Evolutionary conservation across 37 sponge, comb jelly and placozoan species (phyloP).

Genomic region (Halichondria panicea): DNA sequence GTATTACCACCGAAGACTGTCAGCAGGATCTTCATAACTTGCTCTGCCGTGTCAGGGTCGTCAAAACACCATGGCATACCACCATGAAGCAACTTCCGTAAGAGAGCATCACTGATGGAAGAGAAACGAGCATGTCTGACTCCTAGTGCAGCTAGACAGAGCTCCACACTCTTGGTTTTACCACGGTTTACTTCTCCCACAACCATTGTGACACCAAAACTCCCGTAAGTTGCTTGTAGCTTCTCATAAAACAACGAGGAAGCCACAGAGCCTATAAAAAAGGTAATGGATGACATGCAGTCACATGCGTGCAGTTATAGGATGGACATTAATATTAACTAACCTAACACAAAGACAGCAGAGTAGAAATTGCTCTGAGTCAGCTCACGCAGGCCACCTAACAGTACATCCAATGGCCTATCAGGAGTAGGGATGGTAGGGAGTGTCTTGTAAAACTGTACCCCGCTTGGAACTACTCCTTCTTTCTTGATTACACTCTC

Average conservation of each 20-base stretch:
- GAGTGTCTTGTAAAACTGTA: not conserved
- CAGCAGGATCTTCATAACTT: not conserved
- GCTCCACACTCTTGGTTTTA: slow-evolving; percentile 13
- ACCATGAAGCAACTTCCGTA: slow-evolving; percentile 1
- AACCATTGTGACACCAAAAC: slow-evolving; percentile 3
- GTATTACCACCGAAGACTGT: not conserved
- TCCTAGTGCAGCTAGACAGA: not conserved
- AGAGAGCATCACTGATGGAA: not conserved
- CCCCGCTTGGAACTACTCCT: not conserved
- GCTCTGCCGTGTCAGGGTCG: slow-evolving; percentile 9
- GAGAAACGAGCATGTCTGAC: not conserved
- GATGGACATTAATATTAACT: not conserved
- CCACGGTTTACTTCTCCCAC: slow-evolving; percentile 6
- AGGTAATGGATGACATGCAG: not conserved
- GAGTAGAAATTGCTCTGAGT: not conserved
- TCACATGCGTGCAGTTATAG: not conserved
- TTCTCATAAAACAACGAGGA: not conserved
- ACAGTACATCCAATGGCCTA: not conserved
- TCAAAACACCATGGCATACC: slow-evolving; percentile 25
- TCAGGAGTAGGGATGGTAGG: not conserved
- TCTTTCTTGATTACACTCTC: not conserved
- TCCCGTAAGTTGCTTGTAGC: not conserved
- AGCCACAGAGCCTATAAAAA: not conserved
- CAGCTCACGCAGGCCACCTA: not conserved
- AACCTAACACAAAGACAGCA: not conserved